Base-by-base conservation (phyloP, 2,113 vertebrate species). In the Bostrychus sinensis region DNA sequence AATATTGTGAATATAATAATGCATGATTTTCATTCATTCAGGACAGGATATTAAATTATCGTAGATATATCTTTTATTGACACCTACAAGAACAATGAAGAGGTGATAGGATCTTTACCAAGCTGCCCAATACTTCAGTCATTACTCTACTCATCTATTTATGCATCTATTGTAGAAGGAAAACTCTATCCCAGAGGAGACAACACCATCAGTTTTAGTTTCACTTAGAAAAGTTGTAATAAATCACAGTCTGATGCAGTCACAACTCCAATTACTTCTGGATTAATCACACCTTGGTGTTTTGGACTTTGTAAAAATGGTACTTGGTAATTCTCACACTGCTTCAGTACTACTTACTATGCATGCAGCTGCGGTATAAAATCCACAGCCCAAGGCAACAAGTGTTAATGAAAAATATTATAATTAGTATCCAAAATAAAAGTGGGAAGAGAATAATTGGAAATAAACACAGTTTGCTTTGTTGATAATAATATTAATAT, bases 121-220 rank as follows among this genome's bases (percentile, higher is more conserved):
- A 17, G 5, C 12, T 4, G 22, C 11, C 26, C 74, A 23, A 67
- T 19, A n/a, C 26, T 30, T 13, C 0, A 3, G 13, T 28, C 19
- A 37, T 57, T 38, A 43, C 28, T 7, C 16, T 43, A 42, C 48
- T 62, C 34, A 5, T 36, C 37, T 16, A 16, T 37, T 56, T 64
- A 30, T 37, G 23, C 53, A 66, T 39, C 55, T 41, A 34, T 66
- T 56, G 57, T 30, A 43, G 38, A 42, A 26, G 11, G 26, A 72
- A 23, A 66, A 60, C 67, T 75, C 59, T 32, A 56, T 57, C 55
- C 41, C 12, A 22, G 61, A 30, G 23, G 50, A 70, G 45, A 62
- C 56, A 26, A 14, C 38, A 45, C 28, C 17, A 66, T 69, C 56
- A 37, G 17, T 68, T 73, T 63, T 60, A 64, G 51, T 66, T 78